Evolutionary conservation across 2,888 invertebrate genomes (phyloP), one percentile per base, ranked within the genome.

Genomic region (Crepidodera aurea): DNA sequence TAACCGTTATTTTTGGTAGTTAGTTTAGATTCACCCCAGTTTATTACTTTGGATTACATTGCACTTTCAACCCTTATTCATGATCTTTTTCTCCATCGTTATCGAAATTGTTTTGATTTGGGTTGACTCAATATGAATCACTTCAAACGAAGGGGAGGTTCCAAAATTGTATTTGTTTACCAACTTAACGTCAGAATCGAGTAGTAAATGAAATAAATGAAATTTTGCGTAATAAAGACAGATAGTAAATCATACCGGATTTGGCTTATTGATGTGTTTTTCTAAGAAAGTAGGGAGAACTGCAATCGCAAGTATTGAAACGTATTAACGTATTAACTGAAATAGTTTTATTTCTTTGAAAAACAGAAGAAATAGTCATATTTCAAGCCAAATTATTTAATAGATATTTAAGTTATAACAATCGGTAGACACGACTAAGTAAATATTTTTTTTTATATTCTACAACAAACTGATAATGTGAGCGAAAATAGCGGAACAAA

Each of bases 51-150:
- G 32, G 29, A 15, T 54, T 54, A 54, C 54, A 12, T 42, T 54
- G 54, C 54, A 54, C n/a, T 54, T 54, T 54, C 54, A 54, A 54
- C 54, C 54, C 54, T 54, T 54, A 54, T 54, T 54, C 32, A 13
- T 32, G 29, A 1, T 7, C 13, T 42, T n/a, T 29, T 32, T 54
- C 54, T 54, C 18, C 53, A 46, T 25, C 57, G 51, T 46, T 54
- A 37, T 48, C 42, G 40, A 58, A 58, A 62, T 58, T 50, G 58
- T 58, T 62, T 57, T 53, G 50, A 51, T 51, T 60, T 27, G 32
- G 48, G 13, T 53, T 46, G 50, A 60, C 50, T 40, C 53, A 8
- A 54, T 27, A 48, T 56, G 56, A 56, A 34, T 56, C 56, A 56
- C 46, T 46, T 37, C 22, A 15, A 56, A 10, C 13, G 29, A 37